phyloP scores from a whole-genome alignment of 2,888 invertebrate genomes.

The Lydus trimaculatus region DNA sequence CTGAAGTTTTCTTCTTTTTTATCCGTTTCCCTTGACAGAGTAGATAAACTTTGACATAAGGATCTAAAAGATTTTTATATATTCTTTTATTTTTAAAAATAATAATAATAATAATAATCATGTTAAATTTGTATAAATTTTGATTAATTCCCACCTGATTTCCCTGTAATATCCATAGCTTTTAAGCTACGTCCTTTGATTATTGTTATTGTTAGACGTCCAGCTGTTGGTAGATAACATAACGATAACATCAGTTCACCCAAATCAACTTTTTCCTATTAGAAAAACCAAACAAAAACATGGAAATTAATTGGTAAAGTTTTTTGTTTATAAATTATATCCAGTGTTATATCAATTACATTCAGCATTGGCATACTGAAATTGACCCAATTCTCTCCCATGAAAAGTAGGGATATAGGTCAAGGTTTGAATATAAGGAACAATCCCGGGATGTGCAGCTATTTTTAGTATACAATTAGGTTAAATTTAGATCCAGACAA shows the following conservation, averaged over 20 bases:
- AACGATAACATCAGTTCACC: constrained; percentile 93
- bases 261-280: constrained; percentile 82
- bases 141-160: constrained; percentile 71
- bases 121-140: not conserved
- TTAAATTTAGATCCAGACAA: constrained; percentile 23
- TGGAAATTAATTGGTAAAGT: not conserved
- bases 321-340: not conserved
- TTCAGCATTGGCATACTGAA: constrained; percentile 1
- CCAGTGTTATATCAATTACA: not conserved
- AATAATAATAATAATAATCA: not conserved
- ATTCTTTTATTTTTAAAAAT: too few relatives aligned
- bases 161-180: constrained; percentile 94
- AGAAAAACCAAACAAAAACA: constrained; percentile 34
- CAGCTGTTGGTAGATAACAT: constrained; percentile 90
- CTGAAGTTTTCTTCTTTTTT: constrained; percentile 93
- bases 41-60: constrained; percentile 91
- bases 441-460: constrained; percentile 1
- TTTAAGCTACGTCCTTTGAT: constrained; percentile 91
- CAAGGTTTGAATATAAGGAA: constrained; percentile 21
- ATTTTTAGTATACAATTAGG: constrained; percentile 21
- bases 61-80: constrained; percentile 80
- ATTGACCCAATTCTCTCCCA: not conserved
- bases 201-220: constrained; percentile 87
- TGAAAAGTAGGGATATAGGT: constrained; percentile 11
- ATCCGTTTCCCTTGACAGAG: constrained; percentile 88